These are phyloP conservation scores for Myopa testacea DNA, from an alignment of 2,888 invertebrate species.

Conservation along the genomic window DNA sequence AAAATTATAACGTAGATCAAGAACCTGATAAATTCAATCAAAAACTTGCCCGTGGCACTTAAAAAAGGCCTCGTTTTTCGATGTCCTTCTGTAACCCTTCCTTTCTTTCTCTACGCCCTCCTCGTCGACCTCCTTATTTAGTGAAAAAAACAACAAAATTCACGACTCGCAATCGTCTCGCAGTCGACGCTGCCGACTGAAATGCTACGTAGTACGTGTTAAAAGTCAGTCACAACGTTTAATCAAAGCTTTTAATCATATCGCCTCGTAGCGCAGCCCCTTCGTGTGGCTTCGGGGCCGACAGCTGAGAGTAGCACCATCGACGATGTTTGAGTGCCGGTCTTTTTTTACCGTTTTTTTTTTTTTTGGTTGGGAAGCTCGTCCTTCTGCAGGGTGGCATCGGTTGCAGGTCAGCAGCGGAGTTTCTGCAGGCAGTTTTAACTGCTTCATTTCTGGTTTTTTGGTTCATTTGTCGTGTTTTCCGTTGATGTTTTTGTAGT, in stretches of 20 bases:
- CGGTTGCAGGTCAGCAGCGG: too few species aligned
- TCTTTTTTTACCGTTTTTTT: background rate
- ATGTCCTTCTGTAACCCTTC: background rate
- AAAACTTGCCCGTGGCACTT: slow-evolving; percentile 26
- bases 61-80: background rate
- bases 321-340: background rate
- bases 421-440: too few species aligned
- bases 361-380: too few species aligned
- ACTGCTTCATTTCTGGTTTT: too few species aligned
- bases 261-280: slow-evolving; percentile 2
- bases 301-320: background rate
- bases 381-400: background rate
- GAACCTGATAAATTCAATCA: slow-evolving; percentile 33
- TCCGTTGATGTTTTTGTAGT: too few species aligned
- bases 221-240: slow-evolving; percentile 35
- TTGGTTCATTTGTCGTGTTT: too few species aligned
- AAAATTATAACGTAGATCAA: slow-evolving; percentile 1
- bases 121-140: background rate
- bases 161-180: background rate
- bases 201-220: slow-evolving; percentile 25
- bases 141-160: background rate
- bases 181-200: background rate
- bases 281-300: background rate
- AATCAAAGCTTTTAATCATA: slow-evolving; percentile 34
- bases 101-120: background rate